Conservation (phyloP, 2,888 invertebrate species). For the Sarcophaga carnaria region DNA sequence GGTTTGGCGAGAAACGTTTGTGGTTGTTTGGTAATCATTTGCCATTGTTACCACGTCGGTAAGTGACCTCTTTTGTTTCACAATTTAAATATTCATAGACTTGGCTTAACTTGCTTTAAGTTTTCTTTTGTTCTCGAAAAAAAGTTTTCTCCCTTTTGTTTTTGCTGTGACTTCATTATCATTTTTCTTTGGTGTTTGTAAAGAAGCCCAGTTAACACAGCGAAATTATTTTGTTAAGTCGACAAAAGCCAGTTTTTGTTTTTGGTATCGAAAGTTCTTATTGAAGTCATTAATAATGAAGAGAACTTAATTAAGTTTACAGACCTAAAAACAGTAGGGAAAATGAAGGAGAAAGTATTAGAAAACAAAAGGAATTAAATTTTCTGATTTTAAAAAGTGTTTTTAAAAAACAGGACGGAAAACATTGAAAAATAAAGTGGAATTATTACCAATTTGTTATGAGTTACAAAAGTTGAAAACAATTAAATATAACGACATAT, state of each 20-base stretch:
- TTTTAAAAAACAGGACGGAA: too few relatives aligned
- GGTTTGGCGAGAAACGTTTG: conserved; percentile 94
- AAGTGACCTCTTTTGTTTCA: conserved; percentile 73
- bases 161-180: background rate
- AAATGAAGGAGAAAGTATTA: background rate
- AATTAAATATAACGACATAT: too few relatives aligned
- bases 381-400: too few relatives aligned
- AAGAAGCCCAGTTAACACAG: conserved; percentile 15
- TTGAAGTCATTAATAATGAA: conserved; percentile 51
- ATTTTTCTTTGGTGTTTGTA: background rate
- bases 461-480: too few relatives aligned
- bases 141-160: background rate
- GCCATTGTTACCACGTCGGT: conserved; percentile 92
- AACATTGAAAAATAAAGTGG: too few relatives aligned
- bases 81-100: background rate
- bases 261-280: conserved; percentile 24
- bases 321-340: background rate
- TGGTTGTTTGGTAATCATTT: conserved; percentile 95
- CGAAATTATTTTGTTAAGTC: background rate
- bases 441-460: too few relatives aligned
- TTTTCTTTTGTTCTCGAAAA: too few relatives aligned
- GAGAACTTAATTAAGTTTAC: conserved; percentile 38
- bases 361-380: background rate
- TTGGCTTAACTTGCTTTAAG: background rate
- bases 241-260: background rate